Conservation (phyloP, 2,113 vertebrate genomes). For the Corythoichthys haematopterus region DNA sequence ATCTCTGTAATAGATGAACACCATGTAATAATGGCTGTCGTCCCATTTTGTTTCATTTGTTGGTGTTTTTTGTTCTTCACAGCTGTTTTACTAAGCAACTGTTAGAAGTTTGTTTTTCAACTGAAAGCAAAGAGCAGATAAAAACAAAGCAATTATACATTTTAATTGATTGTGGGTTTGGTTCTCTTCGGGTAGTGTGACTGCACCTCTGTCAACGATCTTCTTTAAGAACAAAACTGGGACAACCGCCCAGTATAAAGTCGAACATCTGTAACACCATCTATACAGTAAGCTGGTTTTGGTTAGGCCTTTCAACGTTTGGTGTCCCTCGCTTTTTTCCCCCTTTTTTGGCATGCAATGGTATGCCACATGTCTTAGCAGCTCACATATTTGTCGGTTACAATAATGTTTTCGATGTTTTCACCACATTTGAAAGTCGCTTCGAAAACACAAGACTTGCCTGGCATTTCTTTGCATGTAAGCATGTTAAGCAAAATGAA, state of each 20-base stretch:
- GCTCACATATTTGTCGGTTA: conserved; percentile 24
- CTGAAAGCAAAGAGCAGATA: conserved; percentile 56
- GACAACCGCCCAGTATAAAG: conserved; percentile 9
- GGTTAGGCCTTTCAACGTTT: conserved; percentile 14
- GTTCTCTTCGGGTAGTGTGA: conserved; percentile 21
- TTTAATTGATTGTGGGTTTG: conserved; percentile 32
- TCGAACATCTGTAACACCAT: conserved; percentile 9
- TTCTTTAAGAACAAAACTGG: conserved; percentile 12
- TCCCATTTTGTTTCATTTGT: not conserved
- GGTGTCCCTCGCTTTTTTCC: conserved; percentile 1
- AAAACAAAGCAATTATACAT: conserved; percentile 55
- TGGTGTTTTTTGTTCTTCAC: not conserved
- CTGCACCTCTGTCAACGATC: conserved; percentile 21
- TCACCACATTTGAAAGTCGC: conserved; percentile 34
- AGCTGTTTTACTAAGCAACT: conserved; percentile 28
- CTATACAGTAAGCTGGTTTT: not conserved
- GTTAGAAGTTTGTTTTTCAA: conserved; percentile 33
- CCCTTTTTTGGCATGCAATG: conserved; percentile 13
- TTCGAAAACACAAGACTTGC: conserved; percentile 50
- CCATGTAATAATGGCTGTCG: not conserved
- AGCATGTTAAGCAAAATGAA: conserved; percentile 30
- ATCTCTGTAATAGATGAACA: not conserved
- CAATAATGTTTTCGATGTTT: conserved; percentile 44
- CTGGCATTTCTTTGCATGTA: conserved; percentile 31
- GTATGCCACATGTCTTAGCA: conserved; percentile 19